Evolutionary conservation across 2,888 invertebrate species (phyloP), one percentile per base, ranked within the genome.

Genomic region (Mongoloraphidia duomilia): DNA sequence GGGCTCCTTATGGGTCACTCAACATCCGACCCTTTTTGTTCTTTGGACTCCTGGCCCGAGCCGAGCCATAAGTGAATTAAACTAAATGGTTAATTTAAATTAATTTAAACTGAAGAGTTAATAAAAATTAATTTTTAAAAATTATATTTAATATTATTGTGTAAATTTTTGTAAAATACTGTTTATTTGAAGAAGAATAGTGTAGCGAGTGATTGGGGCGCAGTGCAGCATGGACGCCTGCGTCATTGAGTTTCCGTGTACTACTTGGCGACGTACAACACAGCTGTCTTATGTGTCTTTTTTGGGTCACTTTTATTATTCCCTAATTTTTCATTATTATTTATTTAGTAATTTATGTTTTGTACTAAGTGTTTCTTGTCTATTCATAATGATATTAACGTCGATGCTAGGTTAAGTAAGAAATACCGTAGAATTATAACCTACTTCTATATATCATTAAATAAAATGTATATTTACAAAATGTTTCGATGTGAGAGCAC

Each of bases 131-230:
- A 54, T 56, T 57, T 63, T 64, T 61, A 63, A 64, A 62, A 64
- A 65, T 65, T 64, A 64, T 65, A 65, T 62, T 63, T 58, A 64
- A 63, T 64, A 65, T 65, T 64, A 65, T 65, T 67, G 67, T 68
- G 67, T 68, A 68, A 65, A 68, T 68, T 68, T 68, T 68, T 68
- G 68, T 68, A 68, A 68, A 65, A 68, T 67, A 67, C 65, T 65
- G 48, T 48, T 43, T 47, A 41, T 41, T 41, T 47, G 40, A 40
- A 47, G 41, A 40, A 46, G 41, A 14, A 34, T 48, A 48, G 48
- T 48, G 48, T 47, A 47, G 33, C 42, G 42, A 5, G 26, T 26
- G 26, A 26, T 26, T 26, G 26, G 26, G 26, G 45, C 45, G 45
- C 34, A 38, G 45, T 45, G 45, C 36, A 26, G 45, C 45, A 45